phyloP scores from a whole-genome alignment of 2,797 vertebrate genomes.

The Clarias fuscus region DNA sequence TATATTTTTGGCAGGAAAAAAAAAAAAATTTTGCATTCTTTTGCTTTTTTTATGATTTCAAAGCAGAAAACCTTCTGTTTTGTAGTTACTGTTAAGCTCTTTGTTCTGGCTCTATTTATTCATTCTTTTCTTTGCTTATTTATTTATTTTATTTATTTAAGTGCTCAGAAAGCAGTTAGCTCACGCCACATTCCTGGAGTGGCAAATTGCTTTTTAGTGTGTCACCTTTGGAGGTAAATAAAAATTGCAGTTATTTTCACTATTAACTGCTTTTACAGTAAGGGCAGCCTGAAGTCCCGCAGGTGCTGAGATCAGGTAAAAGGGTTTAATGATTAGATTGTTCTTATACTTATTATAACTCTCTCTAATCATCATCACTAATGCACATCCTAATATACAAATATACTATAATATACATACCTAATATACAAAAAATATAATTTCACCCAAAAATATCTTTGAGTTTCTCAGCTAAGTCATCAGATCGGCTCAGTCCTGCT shows the following conservation, averaged over 20 bases:
- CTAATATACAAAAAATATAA: neutral
- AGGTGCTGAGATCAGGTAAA: neutral
- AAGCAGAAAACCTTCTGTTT: no score
- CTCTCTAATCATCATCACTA: neutral
- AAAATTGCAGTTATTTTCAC: neutral
- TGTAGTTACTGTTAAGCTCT: neutral
- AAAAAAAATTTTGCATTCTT: no score
- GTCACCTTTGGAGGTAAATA: neutral
- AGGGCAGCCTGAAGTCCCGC: neutral
- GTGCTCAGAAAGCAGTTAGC: neutral
- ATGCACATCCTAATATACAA: neutral
- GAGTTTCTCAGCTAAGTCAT: neutral
- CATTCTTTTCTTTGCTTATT: neutral
- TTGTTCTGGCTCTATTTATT: neutral
- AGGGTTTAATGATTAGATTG: neutral
- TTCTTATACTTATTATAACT: neutral
- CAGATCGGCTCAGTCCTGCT: neutral
- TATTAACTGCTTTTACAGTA: neutral
- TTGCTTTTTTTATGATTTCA: no score
- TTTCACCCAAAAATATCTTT: neutral
- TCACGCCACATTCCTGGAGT: neutral
- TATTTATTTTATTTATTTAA: neutral
- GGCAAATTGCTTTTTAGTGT: neutral
- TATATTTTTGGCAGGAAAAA: no score
- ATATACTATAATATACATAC: no score